phyloP scores from a whole-genome alignment of 2,113 vertebrate genomes.

The Athene noctua region DNA sequence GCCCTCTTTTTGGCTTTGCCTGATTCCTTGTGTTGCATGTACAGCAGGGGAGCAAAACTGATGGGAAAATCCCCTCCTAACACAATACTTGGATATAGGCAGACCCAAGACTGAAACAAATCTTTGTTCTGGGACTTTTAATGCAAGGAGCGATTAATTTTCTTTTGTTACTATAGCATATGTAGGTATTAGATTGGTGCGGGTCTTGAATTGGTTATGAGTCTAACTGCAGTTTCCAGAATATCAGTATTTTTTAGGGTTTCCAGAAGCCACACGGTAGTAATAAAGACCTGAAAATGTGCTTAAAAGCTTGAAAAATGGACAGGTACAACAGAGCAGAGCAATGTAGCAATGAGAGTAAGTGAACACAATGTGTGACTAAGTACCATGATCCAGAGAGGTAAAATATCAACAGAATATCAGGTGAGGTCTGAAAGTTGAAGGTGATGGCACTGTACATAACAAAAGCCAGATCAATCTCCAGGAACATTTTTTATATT shows the following conservation, averaged over 20 bases:
- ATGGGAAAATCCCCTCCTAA: background rate
- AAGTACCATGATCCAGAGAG: background rate
- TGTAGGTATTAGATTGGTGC: background rate
- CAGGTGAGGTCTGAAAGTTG: background rate
- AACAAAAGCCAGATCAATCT: background rate
- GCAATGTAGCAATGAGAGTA: background rate
- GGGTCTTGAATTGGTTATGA: background rate
- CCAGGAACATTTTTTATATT: background rate
- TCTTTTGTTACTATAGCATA: background rate
- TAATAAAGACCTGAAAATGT: background rate
- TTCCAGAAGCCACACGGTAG: background rate
- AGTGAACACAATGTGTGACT: background rate
- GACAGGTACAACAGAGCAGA: background rate
- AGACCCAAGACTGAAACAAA: background rate
- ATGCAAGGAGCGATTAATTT: background rate
- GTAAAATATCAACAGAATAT: background rate
- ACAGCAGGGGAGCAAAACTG: background rate
- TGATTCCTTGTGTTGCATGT: background rate
- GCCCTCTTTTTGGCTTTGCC: background rate
- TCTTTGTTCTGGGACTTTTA: background rate
- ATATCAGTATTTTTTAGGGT: background rate
- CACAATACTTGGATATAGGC: background rate
- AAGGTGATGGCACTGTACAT: accelerated
- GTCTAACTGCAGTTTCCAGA: background rate
- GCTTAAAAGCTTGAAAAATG: background rate